Conservation (phyloP, 2,888 invertebrate species). For the Philopedon plagiatum region DNA sequence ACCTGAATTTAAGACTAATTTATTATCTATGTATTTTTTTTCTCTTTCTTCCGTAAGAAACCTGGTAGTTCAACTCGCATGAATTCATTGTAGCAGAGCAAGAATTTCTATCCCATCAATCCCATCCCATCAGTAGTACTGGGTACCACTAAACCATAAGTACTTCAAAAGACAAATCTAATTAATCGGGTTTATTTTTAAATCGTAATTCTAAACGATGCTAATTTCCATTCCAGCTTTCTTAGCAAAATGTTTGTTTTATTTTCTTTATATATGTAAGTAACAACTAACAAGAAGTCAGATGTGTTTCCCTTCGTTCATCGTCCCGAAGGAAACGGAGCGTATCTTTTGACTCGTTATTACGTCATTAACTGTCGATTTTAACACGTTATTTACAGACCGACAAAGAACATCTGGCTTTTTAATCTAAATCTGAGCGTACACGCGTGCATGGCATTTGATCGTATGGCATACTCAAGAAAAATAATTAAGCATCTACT, state of each 20-base stretch:
- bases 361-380: slow-evolving; percentile 27
- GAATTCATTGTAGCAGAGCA: too few relatives aligned
- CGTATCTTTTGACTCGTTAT: slow-evolving; percentile 14
- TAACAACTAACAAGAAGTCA: slow-evolving; percentile 4
- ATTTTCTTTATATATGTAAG: not conserved
- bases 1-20: too few relatives aligned
- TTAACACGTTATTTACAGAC: slow-evolving; percentile 25
- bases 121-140: too few relatives aligned
- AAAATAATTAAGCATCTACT: not conserved
- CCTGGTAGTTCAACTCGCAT: too few relatives aligned
- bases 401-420: slow-evolving; percentile 39
- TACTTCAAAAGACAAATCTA: too few relatives aligned
- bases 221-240: not conserved
- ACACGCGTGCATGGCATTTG: not conserved
- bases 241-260: not conserved
- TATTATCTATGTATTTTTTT: too few relatives aligned
- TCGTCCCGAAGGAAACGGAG: slow-evolving; percentile 19
- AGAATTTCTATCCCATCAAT: too few relatives aligned
- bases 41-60: too few relatives aligned
- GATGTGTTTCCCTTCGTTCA: slow-evolving; percentile 25
- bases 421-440: slow-evolving; percentile 15
- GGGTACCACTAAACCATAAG: too few relatives aligned
- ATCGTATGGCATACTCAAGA: not conserved
- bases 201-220: not conserved
- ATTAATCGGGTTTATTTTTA: slow-evolving; percentile 4